Evolutionary conservation across 35 echinoderm and acorn worm species (phyloP).

Genomic region (Anneissia japonica): DNA sequence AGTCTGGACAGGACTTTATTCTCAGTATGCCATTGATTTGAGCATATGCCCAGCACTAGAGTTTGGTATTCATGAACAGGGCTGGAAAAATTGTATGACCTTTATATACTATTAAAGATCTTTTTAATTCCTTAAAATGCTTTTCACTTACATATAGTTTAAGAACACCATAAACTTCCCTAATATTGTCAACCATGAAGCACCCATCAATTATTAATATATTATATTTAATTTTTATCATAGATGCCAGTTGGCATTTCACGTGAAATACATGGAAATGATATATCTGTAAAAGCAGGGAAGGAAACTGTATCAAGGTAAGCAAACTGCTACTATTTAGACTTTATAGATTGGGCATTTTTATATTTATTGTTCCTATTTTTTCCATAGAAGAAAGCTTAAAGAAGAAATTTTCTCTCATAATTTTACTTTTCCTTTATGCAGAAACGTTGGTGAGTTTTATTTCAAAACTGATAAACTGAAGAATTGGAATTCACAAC

Average conservation of each 20-base stretch:
- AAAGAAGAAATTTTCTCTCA: neutral
- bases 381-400: neutral
- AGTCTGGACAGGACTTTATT: no score
- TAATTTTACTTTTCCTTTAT: neutral
- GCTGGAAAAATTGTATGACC: no score
- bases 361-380: neutral
- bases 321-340: no score
- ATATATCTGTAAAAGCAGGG: constrained; percentile 43
- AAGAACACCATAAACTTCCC: neutral
- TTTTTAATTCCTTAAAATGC: neutral
- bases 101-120: no score
- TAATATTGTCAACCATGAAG: neutral
- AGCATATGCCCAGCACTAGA: no score
- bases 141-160: neutral
- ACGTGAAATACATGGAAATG: constrained; percentile 67
- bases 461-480: constrained; percentile 83
- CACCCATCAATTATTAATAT: neutral
- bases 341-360: no score
- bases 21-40: no score
- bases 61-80: no score
- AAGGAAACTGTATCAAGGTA: constrained; percentile 34
- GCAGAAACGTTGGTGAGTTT: constrained; percentile 74
- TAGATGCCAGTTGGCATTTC: constrained; percentile 77
- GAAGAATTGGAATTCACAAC: constrained; percentile 80
- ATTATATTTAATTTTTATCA: neutral